phyloP scores from a whole-genome alignment of 1,140 invertebrate species.

The Leptopilina clavipes region DNA sequence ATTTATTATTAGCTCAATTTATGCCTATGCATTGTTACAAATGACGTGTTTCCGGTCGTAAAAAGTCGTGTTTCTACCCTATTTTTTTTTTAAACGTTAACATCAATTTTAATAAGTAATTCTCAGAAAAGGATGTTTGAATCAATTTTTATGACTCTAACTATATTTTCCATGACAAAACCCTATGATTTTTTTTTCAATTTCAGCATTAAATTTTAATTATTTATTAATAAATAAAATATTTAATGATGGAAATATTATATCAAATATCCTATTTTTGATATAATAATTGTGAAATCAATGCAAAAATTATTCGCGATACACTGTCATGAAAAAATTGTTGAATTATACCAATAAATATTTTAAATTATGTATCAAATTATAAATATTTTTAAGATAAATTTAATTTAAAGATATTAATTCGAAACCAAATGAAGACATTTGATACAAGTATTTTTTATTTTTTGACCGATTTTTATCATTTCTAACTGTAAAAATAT shows the following conservation, averaged over 20 bases:
- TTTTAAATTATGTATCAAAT: no score
- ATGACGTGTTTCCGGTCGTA: slow-evolving; percentile 1
- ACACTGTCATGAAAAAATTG: no score
- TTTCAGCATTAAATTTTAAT: no score
- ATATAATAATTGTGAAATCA: no score
- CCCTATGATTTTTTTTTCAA: neutral
- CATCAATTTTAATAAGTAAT: neutral
- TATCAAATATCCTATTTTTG: no score
- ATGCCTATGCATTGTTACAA: neutral
- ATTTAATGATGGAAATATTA: no score
- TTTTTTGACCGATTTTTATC: neutral
- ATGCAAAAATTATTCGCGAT: no score
- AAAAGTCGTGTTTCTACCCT: neutral
- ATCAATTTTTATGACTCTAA: slow-evolving; percentile 1
- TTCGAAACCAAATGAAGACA: no score
- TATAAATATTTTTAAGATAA: no score
- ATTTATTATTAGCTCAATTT: slow-evolving; percentile 14
- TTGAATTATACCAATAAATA: no score
- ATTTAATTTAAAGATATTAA: no score
- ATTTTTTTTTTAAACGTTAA: neutral
- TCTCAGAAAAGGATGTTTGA: neutral
- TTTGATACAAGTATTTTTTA: neutral
- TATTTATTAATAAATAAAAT: no score
- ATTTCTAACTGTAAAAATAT: slow-evolving; percentile 1
- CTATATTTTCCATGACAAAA: neutral